Base-by-base conservation (phyloP, 2,113 vertebrate species). In the Podilymbus podiceps region DNA sequence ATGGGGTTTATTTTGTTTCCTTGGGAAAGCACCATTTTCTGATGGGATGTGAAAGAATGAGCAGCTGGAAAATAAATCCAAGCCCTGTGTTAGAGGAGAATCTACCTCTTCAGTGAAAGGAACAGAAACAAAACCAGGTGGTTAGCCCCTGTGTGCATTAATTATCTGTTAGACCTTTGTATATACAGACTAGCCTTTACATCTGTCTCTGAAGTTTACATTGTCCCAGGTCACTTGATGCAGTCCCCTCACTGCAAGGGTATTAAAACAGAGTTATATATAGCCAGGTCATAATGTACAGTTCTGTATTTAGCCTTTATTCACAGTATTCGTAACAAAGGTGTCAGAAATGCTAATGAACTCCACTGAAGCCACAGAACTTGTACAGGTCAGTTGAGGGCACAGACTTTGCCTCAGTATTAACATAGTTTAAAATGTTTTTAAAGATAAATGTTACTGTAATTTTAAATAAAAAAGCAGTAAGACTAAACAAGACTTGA, bases 1-100 rank as follows among this genome's bases (percentile, higher is more conserved):
- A 88, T 62, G 38, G 42, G 44, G 85, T 85, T 94, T 87, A 85
- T 67, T 95, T 90, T 68, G 31, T 86, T 90, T 79, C 74, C 55
- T 88, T 76, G 76, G 83, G 72, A 97, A 98, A 96, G 92, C 97
- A 97, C 95, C 95, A 46, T 94, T 95, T 95, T 90, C 69, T 94
- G 67, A 95, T 93, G 77, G 82, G 94, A 91, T 11, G 9, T 46
- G 72, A 91, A 85, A 42, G 59, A 60, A 95, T 53, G 33, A 88
- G 74, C 59, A 88, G 74, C 62, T 75, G 8, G 11, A 71, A 93
- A 89, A 89, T 81, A 95, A 96, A 88, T 19, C 25, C 89, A 71
- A 92, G 63, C 42, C 47, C 89, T 25, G 28, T 77, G 78, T 88
- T 80, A 79, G 74, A 86, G 50, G 33, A 74, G 42, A 91, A 80